Percentiles rank a stretch among this genome's conserved stretches.
Conservation (phyloP, 1,140 invertebrate genomes). For the Aplysia californica region DNA sequence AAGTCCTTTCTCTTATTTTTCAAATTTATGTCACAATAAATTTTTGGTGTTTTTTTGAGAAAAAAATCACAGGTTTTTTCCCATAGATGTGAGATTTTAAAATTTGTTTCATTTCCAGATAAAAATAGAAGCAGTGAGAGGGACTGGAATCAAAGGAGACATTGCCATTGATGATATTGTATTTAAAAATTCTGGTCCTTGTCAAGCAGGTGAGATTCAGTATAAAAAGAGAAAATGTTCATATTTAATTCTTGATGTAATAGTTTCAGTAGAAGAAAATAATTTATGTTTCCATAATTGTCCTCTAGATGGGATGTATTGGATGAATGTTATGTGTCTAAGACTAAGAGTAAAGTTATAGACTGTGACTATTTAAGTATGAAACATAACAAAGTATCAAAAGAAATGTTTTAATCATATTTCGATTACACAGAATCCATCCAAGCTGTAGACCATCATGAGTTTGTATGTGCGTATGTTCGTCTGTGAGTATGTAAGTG, state of each 20-base stretch:
- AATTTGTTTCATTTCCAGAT: slow-evolving; percentile 66
- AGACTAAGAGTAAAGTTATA: background rate
- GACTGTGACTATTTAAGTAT: background rate
- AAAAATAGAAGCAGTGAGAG: slow-evolving; percentile 76
- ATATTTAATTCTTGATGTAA: background rate
- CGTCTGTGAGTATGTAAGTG: too few relatives aligned
- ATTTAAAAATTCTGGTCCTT: slow-evolving; percentile 53
- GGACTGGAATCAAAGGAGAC: slow-evolving; percentile 75
- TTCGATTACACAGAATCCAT: too few relatives aligned
- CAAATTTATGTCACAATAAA: background rate
- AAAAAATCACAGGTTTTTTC: background rate
- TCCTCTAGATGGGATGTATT: background rate
- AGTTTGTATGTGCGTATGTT: too few relatives aligned
- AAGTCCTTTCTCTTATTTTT: background rate
- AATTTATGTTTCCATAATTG: background rate
- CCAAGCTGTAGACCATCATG: too few relatives aligned
- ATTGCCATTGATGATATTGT: slow-evolving; percentile 81
- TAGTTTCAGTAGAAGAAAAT: too few relatives aligned
- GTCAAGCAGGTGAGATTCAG: background rate
- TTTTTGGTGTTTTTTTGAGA: background rate
- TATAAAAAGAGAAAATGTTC: background rate
- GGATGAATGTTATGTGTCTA: background rate
- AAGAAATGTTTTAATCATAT: too few relatives aligned
- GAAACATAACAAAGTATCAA: too few relatives aligned
- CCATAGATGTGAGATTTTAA: too few relatives aligned